Evolutionary conservation across 2,797 vertebrate species (phyloP).

Genomic region (Phylloscopus collybita): DNA sequence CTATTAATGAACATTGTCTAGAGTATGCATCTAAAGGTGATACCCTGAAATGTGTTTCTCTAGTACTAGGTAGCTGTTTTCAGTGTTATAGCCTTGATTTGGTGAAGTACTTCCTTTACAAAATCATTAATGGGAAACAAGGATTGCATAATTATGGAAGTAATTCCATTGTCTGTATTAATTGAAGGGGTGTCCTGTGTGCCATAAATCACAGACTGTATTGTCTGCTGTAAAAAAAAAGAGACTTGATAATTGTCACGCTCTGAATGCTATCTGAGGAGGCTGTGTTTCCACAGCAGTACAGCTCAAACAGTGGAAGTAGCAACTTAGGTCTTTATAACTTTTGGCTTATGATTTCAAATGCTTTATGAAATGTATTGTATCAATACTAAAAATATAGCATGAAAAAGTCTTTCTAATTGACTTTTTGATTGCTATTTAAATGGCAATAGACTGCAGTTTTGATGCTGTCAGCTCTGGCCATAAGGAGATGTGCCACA

Average conservation of each 20-base stretch:
- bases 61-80: not conserved
- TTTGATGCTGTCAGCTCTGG: not conserved
- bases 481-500: fast-evolving
- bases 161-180: not conserved
- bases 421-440: not conserved
- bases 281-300: not conserved
- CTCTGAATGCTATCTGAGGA: conserved; percentile 2
- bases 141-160: not conserved
- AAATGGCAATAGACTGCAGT: not conserved
- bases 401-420: not conserved
- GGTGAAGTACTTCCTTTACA: not conserved
- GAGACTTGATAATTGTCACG: not conserved
- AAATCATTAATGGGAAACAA: not conserved
- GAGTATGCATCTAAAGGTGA: not conserved
- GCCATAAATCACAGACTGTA: not conserved
- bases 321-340: not conserved
- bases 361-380: not conserved
- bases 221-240: not conserved
- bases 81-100: not conserved
- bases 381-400: not conserved
- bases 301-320: not conserved
- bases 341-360: not conserved
- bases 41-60: not conserved
- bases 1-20: not conserved
- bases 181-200: not conserved